Percentiles rank a stretch among this genome's conserved stretches.
phyloP scores from a whole-genome alignment of 1,140 invertebrate species.

The Halictus rubicundus region DNA sequence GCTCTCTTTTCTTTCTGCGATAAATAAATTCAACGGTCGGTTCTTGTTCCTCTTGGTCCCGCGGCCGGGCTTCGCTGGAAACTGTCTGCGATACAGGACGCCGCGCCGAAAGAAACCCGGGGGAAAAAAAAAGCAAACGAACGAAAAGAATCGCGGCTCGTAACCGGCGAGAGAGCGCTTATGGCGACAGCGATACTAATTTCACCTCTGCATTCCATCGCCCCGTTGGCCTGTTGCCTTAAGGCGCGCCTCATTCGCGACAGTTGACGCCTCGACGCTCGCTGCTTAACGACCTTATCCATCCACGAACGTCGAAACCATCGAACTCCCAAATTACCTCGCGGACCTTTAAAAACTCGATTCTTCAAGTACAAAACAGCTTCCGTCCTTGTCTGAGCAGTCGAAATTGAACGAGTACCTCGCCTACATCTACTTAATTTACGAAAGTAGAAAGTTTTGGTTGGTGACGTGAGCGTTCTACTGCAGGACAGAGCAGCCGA shows the following conservation, averaged over 20 bases:
- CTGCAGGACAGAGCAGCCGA: too few species aligned
- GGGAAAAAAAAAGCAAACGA: slow-evolving; percentile 18
- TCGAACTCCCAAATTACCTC: too few species aligned
- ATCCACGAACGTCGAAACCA: not conserved
- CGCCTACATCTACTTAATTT: too few species aligned
- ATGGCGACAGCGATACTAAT: slow-evolving; percentile 64
- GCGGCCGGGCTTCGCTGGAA: slow-evolving; percentile 37
- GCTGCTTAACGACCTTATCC: slow-evolving; percentile 17
- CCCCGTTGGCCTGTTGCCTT: slow-evolving; percentile 52
- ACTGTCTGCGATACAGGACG: slow-evolving; percentile 25
- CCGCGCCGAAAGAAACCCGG: not conserved
- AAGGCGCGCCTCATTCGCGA: slow-evolving; percentile 48
- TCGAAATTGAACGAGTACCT: too few species aligned
- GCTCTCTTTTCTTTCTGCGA: slow-evolving; percentile 41
- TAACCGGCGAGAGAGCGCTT: slow-evolving; percentile 49
- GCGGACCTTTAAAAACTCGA: too few species aligned
- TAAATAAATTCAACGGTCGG: slow-evolving; percentile 43
- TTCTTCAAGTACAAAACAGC: too few species aligned
- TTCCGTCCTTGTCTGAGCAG: too few species aligned
- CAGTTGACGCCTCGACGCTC: slow-evolving; percentile 13
- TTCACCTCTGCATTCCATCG: slow-evolving; percentile 68
- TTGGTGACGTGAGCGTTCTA: too few species aligned
- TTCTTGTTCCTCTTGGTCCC: slow-evolving; percentile 33
- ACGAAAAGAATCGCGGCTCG: slow-evolving; percentile 44
- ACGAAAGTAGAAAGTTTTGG: too few species aligned